These are phyloP conservation scores for Phyllotreta cruciferae DNA, from an alignment of 2,888 invertebrate genomes.

Conservation along the genomic window DNA sequence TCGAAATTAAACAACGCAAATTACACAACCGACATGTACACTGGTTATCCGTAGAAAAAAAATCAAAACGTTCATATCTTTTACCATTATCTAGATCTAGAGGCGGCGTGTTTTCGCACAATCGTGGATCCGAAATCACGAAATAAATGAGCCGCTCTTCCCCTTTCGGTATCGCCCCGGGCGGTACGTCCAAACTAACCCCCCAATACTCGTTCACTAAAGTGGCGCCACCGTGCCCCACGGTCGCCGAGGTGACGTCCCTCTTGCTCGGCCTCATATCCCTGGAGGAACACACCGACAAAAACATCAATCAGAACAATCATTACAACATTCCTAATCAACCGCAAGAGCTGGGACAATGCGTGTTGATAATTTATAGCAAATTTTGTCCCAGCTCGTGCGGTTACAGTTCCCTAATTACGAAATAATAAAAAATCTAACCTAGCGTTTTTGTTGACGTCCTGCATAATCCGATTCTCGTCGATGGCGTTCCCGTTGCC, in stretches of 20 bases:
- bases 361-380: too few species aligned
- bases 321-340: too few species aligned
- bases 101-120: conserved; percentile 77
- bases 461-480: conserved; percentile 46
- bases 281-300: conserved; percentile 37
- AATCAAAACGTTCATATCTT: conserved; percentile 5
- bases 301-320: conserved; percentile 22
- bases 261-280: conserved; percentile 55
- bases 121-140: conserved; percentile 82
- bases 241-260: conserved; percentile 63
- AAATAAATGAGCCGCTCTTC: conserved; percentile 92
- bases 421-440: conserved; percentile 19
- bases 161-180: conserved; percentile 84
- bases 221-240: conserved; percentile 81
- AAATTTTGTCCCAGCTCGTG: too few species aligned
- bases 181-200: conserved; percentile 87
- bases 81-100: conserved; percentile 90
- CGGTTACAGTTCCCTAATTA: too few species aligned
- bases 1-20: conserved; percentile 25
- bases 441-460: conserved; percentile 46
- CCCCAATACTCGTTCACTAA: conserved; percentile 89
- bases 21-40: conserved; percentile 45
- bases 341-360: too few species aligned
- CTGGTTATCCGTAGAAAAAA: conserved; percentile 42
- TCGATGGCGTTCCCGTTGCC: conserved; percentile 44